These are phyloP conservation scores for Metaphire vulgaris DNA, from an alignment of 1,140 invertebrate genomes.

Conservation along the genomic window DNA sequence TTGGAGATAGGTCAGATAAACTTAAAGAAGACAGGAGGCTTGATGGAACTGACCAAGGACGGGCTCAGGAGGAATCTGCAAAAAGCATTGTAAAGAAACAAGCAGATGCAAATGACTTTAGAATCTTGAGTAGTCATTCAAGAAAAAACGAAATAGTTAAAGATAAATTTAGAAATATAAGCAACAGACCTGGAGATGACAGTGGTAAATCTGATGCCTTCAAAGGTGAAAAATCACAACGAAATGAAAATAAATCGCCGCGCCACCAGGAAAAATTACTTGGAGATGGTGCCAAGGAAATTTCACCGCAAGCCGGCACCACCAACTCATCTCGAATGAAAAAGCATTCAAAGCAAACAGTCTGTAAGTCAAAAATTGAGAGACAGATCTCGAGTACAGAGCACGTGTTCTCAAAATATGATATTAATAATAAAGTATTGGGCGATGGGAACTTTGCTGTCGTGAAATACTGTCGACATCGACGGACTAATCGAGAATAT, in stretches of 20 bases:
- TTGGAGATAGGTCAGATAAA: constrained; percentile 34
- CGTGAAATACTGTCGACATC: constrained; percentile 44
- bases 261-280: too few species aligned
- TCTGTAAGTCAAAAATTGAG: constrained; percentile 41
- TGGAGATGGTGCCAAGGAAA: constrained; percentile 27
- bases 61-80: constrained; percentile 25
- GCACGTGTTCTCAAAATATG: constrained; percentile 37
- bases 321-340: constrained; percentile 35
- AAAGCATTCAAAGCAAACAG: constrained; percentile 37
- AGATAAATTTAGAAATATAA: neutral
- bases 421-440: constrained; percentile 46
- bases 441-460: constrained; percentile 61
- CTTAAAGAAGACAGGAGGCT: constrained; percentile 34
- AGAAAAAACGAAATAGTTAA: constrained; percentile 11
- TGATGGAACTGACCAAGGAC: too few species aligned
- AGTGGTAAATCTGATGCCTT: too few species aligned
- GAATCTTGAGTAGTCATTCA: constrained; percentile 5
- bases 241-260: too few species aligned
- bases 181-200: too few species aligned
- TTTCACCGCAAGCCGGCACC: constrained; percentile 25
- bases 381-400: constrained; percentile 43
- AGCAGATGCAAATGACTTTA: constrained; percentile 1
- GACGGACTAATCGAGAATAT: constrained; percentile 62
- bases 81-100: constrained; percentile 23
- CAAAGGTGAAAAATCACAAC: too few species aligned